Conservation (phyloP, 2,113 vertebrate genomes). For the Centropristis striata region DNA sequence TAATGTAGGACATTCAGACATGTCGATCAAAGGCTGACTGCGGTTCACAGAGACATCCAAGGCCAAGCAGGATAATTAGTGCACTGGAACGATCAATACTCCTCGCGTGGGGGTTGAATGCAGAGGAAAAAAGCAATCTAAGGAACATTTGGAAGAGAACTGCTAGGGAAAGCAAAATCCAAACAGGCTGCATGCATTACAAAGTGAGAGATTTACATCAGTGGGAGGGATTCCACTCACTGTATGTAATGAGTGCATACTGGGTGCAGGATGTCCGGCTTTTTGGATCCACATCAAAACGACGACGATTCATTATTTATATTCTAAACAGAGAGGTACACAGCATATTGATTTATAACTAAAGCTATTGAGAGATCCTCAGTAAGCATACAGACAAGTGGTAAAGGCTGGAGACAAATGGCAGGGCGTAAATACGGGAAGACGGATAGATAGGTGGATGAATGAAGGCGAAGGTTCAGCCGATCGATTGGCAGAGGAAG, state of each 20-base stretch:
- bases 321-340: conserved; percentile 32
- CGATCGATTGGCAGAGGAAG: conserved; percentile 77
- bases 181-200: conserved; percentile 38
- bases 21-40: conserved; percentile 62
- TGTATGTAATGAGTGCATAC: conserved; percentile 18
- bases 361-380: conserved; percentile 52
- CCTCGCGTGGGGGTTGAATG: conserved; percentile 55
- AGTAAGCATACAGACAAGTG: conserved; percentile 23
- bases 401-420: conserved; percentile 62
- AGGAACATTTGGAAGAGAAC: conserved; percentile 51
- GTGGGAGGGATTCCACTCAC: conserved; percentile 9
- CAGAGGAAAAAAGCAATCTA: conserved; percentile 66
- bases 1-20: conserved; percentile 15
- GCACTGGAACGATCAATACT: conserved; percentile 73
- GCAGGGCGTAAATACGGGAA: conserved; percentile 66
- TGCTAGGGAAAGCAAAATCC: conserved; percentile 61
- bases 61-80: conserved; percentile 78
- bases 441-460: conserved; percentile 73
- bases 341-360: conserved; percentile 57
- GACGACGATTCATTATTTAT: conserved; percentile 57
- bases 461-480: conserved; percentile 61
- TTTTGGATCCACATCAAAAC: conserved; percentile 27
- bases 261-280: conserved; percentile 28
- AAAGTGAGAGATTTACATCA: conserved; percentile 53
- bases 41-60: conserved; percentile 68